Base-by-base conservation (phyloP, 2,888 invertebrate genomes). In the Agrotis segetum region DNA sequence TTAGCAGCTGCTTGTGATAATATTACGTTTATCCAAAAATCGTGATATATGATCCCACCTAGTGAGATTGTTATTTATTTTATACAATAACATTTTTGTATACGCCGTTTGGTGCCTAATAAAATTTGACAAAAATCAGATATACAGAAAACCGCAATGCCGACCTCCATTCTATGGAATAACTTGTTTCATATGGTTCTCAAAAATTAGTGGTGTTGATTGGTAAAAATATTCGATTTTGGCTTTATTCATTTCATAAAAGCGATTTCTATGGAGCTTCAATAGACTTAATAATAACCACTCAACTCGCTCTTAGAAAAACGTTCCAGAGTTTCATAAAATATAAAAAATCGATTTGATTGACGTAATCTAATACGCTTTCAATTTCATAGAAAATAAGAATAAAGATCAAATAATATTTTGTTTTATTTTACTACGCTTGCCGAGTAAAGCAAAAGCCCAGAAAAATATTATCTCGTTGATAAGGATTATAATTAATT, bases 401-500 rank as follows among this genome's bases (percentile, higher is more conserved):
- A 73, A 77, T 60, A 61, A 67, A 49, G 29, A 61, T 61, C 52
- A 63, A 19, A 74, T 70, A 68, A 67, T 40, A 40, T 77, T 83
- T 77, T 59, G 40, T 67, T 47, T 75, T 78, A 75, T 69, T 74
- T 71, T 61, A 67, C 66, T 62, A 73, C 61, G 64, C 67, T 69
- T 66, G 56, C 62, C 47, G 58, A 62, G 59, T 64, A 71, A 72
- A 76, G 70, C 70, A 74, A 75, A 82, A 67, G 65, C 79, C 71
- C 81, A 82, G 80, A 81, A 85, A 86, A 87, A 81, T 86, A 84
- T 87, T 85, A 85, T 84, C 82, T 82, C 75, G 79, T 83, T 85
- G 82, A 87, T 87, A 86, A 86, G 81, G 75, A 87, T 74, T 78
- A 74, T 87, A 87, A 85, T 87, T 87, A 87, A 87, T 87, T 87